These are phyloP conservation scores for Cossypha caffra DNA, from an alignment of 2,797 vertebrate species.

Conservation along the genomic window DNA sequence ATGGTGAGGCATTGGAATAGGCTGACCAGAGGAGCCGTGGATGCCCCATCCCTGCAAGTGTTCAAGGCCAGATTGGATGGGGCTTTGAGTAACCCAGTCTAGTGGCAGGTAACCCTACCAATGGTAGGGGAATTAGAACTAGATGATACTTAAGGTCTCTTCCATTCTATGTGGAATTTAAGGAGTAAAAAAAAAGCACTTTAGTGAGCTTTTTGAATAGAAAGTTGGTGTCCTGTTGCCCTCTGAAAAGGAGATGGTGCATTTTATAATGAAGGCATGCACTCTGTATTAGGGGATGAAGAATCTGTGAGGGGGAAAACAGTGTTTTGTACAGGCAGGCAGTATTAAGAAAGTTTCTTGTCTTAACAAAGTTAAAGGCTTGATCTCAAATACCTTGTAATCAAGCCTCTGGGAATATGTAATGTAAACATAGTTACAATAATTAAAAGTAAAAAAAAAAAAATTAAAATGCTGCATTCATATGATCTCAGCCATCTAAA, in stretches of 20 bases:
- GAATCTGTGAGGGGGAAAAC: background rate
- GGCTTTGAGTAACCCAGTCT: background rate
- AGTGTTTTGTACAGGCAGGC: background rate
- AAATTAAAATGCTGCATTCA: background rate
- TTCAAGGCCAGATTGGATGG: background rate
- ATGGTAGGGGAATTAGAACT: background rate
- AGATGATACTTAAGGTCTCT: background rate
- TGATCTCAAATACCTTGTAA: background rate
- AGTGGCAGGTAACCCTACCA: background rate
- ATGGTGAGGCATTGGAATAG: background rate
- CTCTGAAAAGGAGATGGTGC: background rate
- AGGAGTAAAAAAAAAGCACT: background rate
- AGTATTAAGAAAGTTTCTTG: background rate
- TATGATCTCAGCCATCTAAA: background rate
- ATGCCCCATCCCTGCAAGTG: background rate
- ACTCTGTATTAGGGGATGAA: background rate
- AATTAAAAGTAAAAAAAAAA: background rate
- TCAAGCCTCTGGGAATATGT: background rate
- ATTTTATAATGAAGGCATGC: background rate
- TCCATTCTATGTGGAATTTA: background rate
- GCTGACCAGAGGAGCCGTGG: background rate
- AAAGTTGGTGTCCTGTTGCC: background rate
- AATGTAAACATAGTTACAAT: background rate
- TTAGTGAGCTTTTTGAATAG: background rate
- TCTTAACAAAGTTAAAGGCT: background rate